Evolutionary conservation across 2,888 invertebrate species (phyloP).

Genomic region (Ceramica pisi): DNA sequence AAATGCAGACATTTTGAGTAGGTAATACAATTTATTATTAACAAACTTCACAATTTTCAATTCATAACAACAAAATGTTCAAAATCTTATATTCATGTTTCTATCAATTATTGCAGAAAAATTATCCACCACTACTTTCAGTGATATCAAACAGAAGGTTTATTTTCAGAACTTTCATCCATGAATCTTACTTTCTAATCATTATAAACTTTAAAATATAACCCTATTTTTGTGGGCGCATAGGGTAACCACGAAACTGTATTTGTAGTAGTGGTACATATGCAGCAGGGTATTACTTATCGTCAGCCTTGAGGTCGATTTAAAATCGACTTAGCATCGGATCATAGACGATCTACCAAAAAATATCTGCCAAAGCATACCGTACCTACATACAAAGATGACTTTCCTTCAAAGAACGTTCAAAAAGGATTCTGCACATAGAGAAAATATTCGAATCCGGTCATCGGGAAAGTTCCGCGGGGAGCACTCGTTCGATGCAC

Average conservation of each 20-base stretch:
- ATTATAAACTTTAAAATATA: no score
- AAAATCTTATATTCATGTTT: not conserved
- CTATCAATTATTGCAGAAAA: constrained; percentile 5
- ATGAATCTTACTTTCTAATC: not conserved
- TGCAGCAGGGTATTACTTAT: no score
- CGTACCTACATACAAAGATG: constrained; percentile 70
- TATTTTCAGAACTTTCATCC: not conserved
- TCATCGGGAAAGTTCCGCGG: constrained; percentile 76
- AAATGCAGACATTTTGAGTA: not conserved
- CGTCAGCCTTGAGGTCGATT: no score
- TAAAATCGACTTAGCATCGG: constrained; percentile 54
- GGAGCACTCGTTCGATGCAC: constrained; percentile 76
- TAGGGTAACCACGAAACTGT: no score
- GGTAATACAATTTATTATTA: not conserved
- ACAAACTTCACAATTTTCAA: no score
- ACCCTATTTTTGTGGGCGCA: no score
- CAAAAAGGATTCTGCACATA: constrained; percentile 77
- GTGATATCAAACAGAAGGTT: not conserved
- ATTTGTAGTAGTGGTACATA: no score
- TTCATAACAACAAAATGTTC: not conserved
- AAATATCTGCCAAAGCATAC: constrained; percentile 73
- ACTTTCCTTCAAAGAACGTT: constrained; percentile 78
- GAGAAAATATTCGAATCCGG: constrained; percentile 85
- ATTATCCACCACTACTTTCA: not conserved
- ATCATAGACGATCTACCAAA: constrained; percentile 71